A percentile compares a stretch with the other conserved stretches of the same genome.
Evolutionary conservation across 1,140 invertebrate species (phyloP).

Genomic region (Drosophila willistoni): DNA sequence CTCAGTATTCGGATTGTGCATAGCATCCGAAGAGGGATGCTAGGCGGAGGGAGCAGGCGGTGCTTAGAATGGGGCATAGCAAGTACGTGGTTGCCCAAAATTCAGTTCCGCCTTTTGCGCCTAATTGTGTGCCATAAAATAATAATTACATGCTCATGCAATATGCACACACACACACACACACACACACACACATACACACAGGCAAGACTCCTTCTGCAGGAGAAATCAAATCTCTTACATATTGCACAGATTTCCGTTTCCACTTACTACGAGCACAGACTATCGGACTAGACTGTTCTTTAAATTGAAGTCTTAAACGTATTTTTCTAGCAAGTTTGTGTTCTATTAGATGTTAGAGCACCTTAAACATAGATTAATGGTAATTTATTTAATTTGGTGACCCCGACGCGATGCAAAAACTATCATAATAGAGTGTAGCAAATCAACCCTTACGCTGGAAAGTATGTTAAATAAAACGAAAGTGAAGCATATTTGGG

Average conservation of each 20-base stretch:
- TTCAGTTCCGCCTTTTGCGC: slow-evolving; percentile 25
- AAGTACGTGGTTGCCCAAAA: slow-evolving; percentile 14
- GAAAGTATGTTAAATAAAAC: too few species aligned
- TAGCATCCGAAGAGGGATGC: neutral
- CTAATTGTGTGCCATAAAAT: slow-evolving; percentile 39
- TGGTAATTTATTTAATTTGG: neutral
- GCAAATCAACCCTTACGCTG: too few species aligned
- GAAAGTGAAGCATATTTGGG: too few species aligned
- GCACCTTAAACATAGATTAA: too few species aligned
- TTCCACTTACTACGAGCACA: neutral
- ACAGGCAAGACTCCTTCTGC: neutral
- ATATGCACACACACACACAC: slow-evolving; percentile 21
- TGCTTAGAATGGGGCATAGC: neutral
- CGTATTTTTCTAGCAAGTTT: neutral
- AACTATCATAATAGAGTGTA: too few species aligned
- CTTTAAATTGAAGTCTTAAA: neutral
- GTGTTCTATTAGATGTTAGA: neutral
- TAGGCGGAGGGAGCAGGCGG: neutral
- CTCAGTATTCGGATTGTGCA: neutral
- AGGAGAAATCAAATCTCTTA: slow-evolving; percentile 10
- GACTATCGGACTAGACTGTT: neutral
- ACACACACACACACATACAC: neutral
- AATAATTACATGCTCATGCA: slow-evolving; percentile 38
- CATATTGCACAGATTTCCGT: slow-evolving; percentile 11
- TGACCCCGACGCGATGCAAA: neutral